Percentiles rank a stretch among this genome's conserved stretches.
phyloP scores from a whole-genome alignment of 1,140 invertebrate species.

The Oedothorax gibbosus region DNA sequence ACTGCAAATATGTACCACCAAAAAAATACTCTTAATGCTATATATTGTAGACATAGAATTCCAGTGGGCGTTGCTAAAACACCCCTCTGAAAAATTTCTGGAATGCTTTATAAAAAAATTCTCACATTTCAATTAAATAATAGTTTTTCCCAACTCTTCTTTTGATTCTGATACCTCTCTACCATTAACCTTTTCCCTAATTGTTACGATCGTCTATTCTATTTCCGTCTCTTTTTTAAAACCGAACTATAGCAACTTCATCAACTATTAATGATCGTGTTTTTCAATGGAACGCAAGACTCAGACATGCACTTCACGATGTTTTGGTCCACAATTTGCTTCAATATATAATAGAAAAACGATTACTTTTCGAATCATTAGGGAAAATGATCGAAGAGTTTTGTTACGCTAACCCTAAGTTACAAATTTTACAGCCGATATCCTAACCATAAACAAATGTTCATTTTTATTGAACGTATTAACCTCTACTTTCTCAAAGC shows the following conservation, averaged over 20 bases:
- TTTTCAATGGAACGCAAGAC: neutral
- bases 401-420: neutral
- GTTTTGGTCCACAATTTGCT: neutral
- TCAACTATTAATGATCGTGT: constrained; percentile 18
- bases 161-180: neutral
- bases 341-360: constrained; percentile 19
- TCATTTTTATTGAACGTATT: too few species aligned
- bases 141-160: neutral
- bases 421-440: neutral
- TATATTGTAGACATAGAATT: too few species aligned
- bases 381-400: neutral
- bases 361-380: constrained; percentile 20
- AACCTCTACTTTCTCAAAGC: too few species aligned
- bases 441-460: neutral
- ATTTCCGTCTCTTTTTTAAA: neutral
- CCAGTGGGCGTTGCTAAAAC: too few species aligned
- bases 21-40: too few species aligned
- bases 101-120: neutral
- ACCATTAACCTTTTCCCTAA: neutral
- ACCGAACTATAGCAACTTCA: constrained; percentile 21
- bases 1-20: too few species aligned
- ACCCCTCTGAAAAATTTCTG: neutral
- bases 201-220: neutral
- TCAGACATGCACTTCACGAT: constrained; percentile 7
- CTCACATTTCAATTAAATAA: neutral